These are phyloP conservation scores for Nineta flava DNA, from an alignment of 2,888 invertebrate species.

Conservation along the genomic window DNA sequence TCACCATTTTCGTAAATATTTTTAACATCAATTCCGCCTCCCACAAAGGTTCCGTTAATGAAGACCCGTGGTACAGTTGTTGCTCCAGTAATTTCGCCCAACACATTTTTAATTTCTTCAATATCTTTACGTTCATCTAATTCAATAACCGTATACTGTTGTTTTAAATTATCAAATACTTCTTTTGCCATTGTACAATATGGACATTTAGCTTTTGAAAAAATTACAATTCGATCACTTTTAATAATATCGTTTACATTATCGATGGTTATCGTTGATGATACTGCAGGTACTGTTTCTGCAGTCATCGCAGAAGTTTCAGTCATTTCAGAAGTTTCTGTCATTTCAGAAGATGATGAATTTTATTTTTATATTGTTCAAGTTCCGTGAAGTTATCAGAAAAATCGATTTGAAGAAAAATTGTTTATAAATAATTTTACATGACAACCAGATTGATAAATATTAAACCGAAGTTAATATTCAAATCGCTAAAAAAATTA, in stretches of 20 bases:
- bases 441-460: too few relatives aligned
- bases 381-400: too few relatives aligned
- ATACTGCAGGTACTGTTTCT: too few relatives aligned
- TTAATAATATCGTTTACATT: constrained; percentile 47
- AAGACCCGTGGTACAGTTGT: constrained; percentile 88
- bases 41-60: constrained; percentile 75
- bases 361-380: too few relatives aligned
- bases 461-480: too few relatives aligned
- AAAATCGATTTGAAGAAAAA: too few relatives aligned
- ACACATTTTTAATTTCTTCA: constrained; percentile 58
- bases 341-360: too few relatives aligned
- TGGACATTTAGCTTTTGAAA: constrained; percentile 81
- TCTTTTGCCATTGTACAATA: constrained; percentile 83
- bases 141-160: constrained; percentile 59
- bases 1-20: constrained; percentile 54
- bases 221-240: constrained; percentile 71
- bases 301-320: too few relatives aligned
- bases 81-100: constrained; percentile 67
- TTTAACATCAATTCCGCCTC: constrained; percentile 83
- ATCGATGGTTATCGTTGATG: too few relatives aligned
- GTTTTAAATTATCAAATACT: constrained; percentile 57
- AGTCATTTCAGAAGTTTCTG: too few relatives aligned
- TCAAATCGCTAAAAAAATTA: too few relatives aligned
- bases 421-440: too few relatives aligned
- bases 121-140: constrained; percentile 66